These are phyloP conservation scores for Teleiodes luculella DNA, from an alignment of 2,888 invertebrate species.

Conservation along the genomic window DNA sequence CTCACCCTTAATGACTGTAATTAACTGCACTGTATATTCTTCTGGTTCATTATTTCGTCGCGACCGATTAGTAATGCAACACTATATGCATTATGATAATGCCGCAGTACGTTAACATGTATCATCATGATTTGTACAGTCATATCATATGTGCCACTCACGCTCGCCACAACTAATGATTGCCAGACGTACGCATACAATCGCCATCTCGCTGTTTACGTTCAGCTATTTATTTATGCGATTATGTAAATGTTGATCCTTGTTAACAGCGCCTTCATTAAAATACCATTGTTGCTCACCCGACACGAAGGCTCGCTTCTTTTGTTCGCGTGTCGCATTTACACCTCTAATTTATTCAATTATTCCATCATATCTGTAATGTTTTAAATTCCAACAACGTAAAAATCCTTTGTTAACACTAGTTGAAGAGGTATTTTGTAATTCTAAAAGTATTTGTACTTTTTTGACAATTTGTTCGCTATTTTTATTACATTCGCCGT, in stretches of 20 bases:
- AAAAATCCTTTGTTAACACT: too few relatives aligned
- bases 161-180: too few relatives aligned
- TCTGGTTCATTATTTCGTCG: too few relatives aligned
- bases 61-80: too few relatives aligned
- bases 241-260: conserved; percentile 67
- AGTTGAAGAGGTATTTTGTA: too few relatives aligned
- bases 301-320: conserved; percentile 47
- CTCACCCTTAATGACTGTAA: too few relatives aligned
- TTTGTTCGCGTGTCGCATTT: conserved; percentile 49
- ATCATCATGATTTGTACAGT: conserved; percentile 43
- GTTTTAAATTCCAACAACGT: neutral
- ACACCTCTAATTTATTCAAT: conserved; percentile 30
- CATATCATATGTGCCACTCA: too few relatives aligned
- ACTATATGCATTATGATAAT: too few relatives aligned
- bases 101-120: conserved; percentile 43
- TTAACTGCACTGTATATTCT: too few relatives aligned
- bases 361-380: conserved; percentile 25
- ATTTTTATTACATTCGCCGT: conserved; percentile 49
- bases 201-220: conserved; percentile 45
- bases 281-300: conserved; percentile 66
- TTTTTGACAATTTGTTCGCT: conserved; percentile 28
- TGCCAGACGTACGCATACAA: conserved; percentile 39
- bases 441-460: too few relatives aligned
- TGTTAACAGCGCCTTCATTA: conserved; percentile 66
- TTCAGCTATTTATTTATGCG: conserved; percentile 67